A percentile compares a stretch with the other conserved stretches of the same genome.
Conservation (phyloP, 1,140 invertebrate species). For the Littorina saxatilis region DNA sequence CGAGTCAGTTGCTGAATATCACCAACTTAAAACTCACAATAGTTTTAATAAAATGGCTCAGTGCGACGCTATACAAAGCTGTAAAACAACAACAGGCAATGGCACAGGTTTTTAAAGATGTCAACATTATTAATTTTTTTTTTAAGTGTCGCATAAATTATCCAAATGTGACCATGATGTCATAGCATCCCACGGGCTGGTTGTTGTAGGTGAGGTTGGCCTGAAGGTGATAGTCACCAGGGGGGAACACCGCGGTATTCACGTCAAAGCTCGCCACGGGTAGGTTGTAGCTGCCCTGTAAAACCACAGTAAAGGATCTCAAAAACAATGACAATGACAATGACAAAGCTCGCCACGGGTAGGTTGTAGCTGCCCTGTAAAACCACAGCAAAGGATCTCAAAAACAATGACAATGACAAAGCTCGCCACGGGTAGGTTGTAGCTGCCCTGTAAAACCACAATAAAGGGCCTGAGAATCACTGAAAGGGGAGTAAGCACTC, state of each 20-base stretch:
- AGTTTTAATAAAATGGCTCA: not conserved
- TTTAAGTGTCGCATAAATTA: slow-evolving; percentile 22
- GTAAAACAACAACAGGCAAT: not conserved
- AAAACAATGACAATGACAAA: no score
- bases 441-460: not conserved
- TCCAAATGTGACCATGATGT: slow-evolving; percentile 44
- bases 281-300: slow-evolving; percentile 52
- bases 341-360: no score
- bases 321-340: no score
- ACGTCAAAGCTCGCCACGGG: slow-evolving; percentile 52
- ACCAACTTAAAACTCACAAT: not conserved
- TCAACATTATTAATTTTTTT: not conserved
- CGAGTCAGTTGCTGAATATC: not conserved
- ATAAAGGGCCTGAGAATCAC: no score
- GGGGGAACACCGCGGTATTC: slow-evolving; percentile 46
- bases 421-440: not conserved
- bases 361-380: no score
- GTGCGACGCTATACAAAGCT: not conserved
- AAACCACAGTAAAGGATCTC: not conserved
- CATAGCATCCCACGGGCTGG: slow-evolving; percentile 46
- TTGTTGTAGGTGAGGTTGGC: slow-evolving; percentile 50
- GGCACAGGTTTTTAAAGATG: not conserved
- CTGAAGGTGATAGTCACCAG: slow-evolving; percentile 55
- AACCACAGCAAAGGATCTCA: not conserved
- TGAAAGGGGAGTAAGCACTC: no score